These are phyloP conservation scores for Albula goreensis DNA, from an alignment of 2,113 vertebrate genomes.

Conservation along the genomic window DNA sequence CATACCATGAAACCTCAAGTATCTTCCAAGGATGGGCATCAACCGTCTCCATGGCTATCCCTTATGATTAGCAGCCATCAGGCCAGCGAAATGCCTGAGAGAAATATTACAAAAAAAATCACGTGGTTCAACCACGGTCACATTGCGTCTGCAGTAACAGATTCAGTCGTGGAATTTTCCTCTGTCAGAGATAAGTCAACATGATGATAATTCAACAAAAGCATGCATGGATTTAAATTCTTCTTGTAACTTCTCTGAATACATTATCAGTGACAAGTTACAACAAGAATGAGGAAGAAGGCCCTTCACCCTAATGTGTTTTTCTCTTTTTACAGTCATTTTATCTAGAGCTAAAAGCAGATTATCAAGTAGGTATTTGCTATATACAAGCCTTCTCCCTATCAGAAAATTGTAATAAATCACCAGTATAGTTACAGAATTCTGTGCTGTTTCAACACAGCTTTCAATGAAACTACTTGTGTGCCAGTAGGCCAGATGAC, in stretches of 20 bases:
- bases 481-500: constrained; percentile 13
- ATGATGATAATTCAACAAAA: not conserved
- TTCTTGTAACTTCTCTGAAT: constrained; percentile 1
- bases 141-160: not conserved
- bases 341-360: not conserved
- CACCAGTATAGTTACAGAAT: not conserved
- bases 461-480: not conserved
- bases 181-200: not conserved
- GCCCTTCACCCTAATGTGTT: not conserved
- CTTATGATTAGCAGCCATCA: not conserved
- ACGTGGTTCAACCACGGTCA: not conserved
- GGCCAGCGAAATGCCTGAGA: not conserved
- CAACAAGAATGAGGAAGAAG: not conserved
- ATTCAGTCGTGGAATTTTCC: not conserved
- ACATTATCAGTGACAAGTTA: not conserved
- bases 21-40: not conserved
- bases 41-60: not conserved
- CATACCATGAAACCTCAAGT: not conserved
- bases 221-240: not conserved
- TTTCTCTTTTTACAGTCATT: not conserved
- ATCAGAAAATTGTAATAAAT: not conserved
- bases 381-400: constrained; percentile 36
- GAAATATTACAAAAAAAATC: not conserved
- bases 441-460: not conserved
- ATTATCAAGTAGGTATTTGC: not conserved